Evolutionary conservation across 2,113 vertebrate species (phyloP), one percentile per base, ranked within the genome.

Genomic region (Mungos mungo): DNA sequence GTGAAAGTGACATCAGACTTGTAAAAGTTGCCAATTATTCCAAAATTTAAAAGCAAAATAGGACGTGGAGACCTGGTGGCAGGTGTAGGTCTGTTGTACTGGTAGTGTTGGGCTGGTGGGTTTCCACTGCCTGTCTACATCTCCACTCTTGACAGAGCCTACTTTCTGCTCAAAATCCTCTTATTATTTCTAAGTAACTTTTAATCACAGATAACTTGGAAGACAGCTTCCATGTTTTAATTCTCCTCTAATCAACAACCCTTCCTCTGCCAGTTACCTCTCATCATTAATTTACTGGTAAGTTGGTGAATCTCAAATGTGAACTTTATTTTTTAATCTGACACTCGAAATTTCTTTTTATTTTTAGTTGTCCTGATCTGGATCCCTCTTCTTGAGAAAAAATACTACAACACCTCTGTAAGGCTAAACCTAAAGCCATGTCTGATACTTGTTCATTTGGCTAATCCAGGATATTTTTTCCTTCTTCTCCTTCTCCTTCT

Each of bases 61-160:
- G 76, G 25, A 10, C 19, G 18, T 1, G 9, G n/a, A 47, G 33
- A 10, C 12, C 63, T n/a, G 9, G 52, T 2, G 12, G 52, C 2
- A 66, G 7, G 52, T 93, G 60, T 50, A 23, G 65, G 18, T 47
- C 1, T 0, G 4, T 11, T 33, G 0, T 54, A 33, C 81, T 27
- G 27, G 4, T 16, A 3, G 2, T 35, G 12, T 3, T 77, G 47
- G 10, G 23, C 9, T 4, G 23, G 25, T n/a, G 35, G 18, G 16
- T 7, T 7, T 76, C 27, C 1, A 21, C 7, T 9, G 0, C 14
- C n/a, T 5, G 0, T 7, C 41, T 33, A 16, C 1, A 0, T 81
- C 31, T 80, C 1, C 0, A 52, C 3, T 77, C 27, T 76, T 21
- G 2, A n/a, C 10, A 29, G 31, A 90, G 10, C 5, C 33, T 50